Evolutionary conservation across 2,113 vertebrate genomes (phyloP).

Genomic region (Brachypteracias leptosomus): DNA sequence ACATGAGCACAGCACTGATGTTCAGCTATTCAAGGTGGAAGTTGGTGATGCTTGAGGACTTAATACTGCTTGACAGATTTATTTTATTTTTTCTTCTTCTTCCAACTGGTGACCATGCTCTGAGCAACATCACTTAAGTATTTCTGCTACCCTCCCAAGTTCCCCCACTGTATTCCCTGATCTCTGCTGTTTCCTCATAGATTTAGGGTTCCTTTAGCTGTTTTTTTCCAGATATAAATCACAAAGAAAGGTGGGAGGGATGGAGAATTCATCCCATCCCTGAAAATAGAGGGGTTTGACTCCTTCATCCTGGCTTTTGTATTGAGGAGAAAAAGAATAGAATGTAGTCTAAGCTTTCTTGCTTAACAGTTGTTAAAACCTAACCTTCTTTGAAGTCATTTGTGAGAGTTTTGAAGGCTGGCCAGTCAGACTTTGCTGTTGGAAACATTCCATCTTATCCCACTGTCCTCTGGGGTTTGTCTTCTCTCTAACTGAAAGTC

Average conservation of each 20-base stretch:
- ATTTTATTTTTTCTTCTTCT: not conserved
- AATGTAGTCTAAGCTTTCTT: not conserved
- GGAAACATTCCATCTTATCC: not conserved
- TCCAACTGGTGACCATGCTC: not conserved
- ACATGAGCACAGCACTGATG: not conserved
- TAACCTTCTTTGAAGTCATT: not conserved
- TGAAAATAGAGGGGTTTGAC: not conserved
- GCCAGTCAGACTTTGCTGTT: not conserved
- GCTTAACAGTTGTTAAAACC: not conserved
- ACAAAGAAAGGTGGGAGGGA: not conserved
- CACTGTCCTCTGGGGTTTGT: not conserved
- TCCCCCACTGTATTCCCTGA: not conserved
- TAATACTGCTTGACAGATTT: not conserved
- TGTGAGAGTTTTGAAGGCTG: not conserved
- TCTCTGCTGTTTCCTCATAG: not conserved
- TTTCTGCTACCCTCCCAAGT: not conserved
- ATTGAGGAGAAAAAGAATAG: not conserved
- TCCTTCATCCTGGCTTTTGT: not conserved
- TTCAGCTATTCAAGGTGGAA: not conserved
- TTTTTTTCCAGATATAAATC: not conserved
- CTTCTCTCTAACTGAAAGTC: not conserved
- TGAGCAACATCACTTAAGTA: not conserved
- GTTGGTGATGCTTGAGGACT: not conserved
- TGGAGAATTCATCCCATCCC: not conserved
- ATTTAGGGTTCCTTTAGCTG: not conserved